Conservation (phyloP, 2,113 vertebrate species). For the cat (Felis catus) region F.catus_Fca126_mat1.0 CM031417.1:15231001-15231500, state of each 20-base stretch:
- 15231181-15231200: background rate
- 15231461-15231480: background rate
- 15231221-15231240: background rate
- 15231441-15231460: background rate
- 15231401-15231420: background rate
- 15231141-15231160: background rate
- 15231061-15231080: background rate
- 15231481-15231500: background rate
- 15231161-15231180: background rate
- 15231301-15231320: background rate
- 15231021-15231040: background rate
- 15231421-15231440: background rate
- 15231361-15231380: background rate
- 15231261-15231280: background rate
- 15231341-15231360: background rate
- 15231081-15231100: background rate
- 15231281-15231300: background rate
- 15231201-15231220: background rate
- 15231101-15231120: background rate
- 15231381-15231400: background rate
- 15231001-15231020: background rate
- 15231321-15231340: background rate
- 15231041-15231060: slow-evolving; percentile 10
- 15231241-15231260: background rate
- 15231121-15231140: background rate